These are phyloP conservation scores for Pogonognathellus flavescens DNA, from an alignment of 1,140 invertebrate species.

Conservation along the genomic window DNA sequence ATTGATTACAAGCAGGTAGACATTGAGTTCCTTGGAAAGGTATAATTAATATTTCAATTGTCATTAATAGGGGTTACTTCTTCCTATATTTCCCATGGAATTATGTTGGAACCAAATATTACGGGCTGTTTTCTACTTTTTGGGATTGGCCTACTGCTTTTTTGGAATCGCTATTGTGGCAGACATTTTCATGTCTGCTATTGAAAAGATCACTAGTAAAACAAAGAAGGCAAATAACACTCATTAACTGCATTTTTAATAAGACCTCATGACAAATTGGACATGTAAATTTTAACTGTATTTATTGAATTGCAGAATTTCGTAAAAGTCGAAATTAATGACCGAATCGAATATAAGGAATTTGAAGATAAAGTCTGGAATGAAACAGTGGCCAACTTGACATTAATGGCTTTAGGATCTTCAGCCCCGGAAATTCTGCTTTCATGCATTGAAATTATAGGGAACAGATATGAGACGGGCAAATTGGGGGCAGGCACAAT, in stretches of 20 bases:
- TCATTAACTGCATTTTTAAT: constrained; percentile 1
- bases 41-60: too few species aligned
- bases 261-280: too few species aligned
- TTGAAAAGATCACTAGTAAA: constrained; percentile 78
- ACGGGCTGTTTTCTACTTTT: constrained; percentile 71
- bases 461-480: constrained; percentile 73
- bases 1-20: too few species aligned
- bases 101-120: background rate
- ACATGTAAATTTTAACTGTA: background rate
- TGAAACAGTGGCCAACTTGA: constrained; percentile 75
- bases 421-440: constrained; percentile 78
- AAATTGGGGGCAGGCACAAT: constrained; percentile 77
- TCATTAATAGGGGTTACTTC: background rate
- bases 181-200: constrained; percentile 75
- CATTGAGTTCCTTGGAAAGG: too few species aligned
- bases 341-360: constrained; percentile 3
- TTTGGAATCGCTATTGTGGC: constrained; percentile 75
- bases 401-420: constrained; percentile 78
- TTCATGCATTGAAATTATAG: constrained; percentile 76
- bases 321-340: constrained; percentile 7
- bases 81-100: constrained; percentile 11
- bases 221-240: constrained; percentile 71
- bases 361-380: constrained; percentile 56
- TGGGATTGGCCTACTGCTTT: constrained; percentile 74
- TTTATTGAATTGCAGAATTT: background rate